Conservation (phyloP, 92 coral and sea anemone genomes). For the Zoanthus sociatus region DNA sequence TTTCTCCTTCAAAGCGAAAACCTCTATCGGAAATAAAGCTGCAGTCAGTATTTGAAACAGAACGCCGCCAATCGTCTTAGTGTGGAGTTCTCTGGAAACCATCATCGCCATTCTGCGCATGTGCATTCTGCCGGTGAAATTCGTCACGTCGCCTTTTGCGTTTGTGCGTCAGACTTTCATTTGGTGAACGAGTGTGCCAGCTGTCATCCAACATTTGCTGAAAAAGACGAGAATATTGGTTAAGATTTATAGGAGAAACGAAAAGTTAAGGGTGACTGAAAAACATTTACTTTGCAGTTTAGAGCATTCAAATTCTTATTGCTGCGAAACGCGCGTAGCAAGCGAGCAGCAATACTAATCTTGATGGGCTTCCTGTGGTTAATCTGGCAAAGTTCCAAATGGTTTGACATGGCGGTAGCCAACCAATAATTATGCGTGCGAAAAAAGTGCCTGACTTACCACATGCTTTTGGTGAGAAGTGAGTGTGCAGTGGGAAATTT, state of each 20-base stretch:
- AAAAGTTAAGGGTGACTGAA: background rate
- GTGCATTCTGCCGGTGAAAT: background rate
- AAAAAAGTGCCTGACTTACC: too few species aligned
- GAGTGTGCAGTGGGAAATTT: too few species aligned
- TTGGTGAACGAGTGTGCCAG: background rate
- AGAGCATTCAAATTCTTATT: too few species aligned
- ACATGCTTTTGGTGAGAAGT: too few species aligned
- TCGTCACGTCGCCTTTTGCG: background rate
- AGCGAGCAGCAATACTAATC: too few species aligned
- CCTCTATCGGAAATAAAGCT: slow-evolving; percentile 24
- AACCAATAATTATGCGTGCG: too few species aligned
- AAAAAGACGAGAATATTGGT: background rate
- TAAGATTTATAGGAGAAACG: background rate
- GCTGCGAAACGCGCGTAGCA: too few species aligned
- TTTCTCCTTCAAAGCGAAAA: slow-evolving; percentile 16
- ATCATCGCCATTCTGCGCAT: background rate
- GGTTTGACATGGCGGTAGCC: too few species aligned
- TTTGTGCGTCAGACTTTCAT: background rate
- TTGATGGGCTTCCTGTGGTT: too few species aligned
- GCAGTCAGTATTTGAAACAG: background rate
- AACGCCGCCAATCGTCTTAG: slow-evolving; percentile 6
- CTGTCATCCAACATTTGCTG: background rate
- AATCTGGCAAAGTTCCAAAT: too few species aligned
- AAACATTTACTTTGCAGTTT: too few species aligned
- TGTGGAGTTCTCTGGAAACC: background rate